These are phyloP conservation scores for Plestiodon gilberti DNA, from an alignment of 2,113 vertebrate genomes.

Conservation along the genomic window DNA sequence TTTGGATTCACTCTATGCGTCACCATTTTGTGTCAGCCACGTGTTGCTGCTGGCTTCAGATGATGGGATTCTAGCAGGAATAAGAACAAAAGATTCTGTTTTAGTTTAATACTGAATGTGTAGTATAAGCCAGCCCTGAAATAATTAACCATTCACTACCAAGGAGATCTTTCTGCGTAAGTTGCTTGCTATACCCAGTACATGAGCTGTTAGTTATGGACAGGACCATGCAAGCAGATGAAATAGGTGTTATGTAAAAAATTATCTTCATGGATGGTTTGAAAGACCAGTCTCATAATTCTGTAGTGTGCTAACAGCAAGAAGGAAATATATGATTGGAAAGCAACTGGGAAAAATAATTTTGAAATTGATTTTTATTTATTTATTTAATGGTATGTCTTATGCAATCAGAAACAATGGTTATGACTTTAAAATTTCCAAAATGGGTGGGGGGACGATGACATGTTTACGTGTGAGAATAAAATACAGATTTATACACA, in stretches of 20 bases:
- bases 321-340: neutral
- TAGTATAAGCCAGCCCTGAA: neutral
- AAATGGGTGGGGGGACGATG: neutral
- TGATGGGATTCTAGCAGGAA: too few species aligned
- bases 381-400: constrained; percentile 30
- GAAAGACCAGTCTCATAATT: neutral
- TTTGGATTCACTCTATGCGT: too few species aligned
- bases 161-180: neutral
- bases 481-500: neutral
- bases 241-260: constrained; percentile 2
- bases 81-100: neutral
- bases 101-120: neutral
- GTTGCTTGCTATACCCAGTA: neutral
- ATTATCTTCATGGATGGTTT: neutral
- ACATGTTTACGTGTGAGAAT: neutral
- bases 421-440: neutral
- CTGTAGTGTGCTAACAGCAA: constrained; percentile 36
- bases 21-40: too few species aligned
- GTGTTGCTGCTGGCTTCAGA: too few species aligned
- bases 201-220: neutral
- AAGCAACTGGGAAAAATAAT: constrained; percentile 12
- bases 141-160: neutral
- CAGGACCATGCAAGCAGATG: neutral
- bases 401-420: neutral
- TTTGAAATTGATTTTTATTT: constrained; percentile 32